Evolutionary conservation across 2,113 vertebrate species (phyloP).

Genomic region (Hymenochirus boettgeri): DNA sequence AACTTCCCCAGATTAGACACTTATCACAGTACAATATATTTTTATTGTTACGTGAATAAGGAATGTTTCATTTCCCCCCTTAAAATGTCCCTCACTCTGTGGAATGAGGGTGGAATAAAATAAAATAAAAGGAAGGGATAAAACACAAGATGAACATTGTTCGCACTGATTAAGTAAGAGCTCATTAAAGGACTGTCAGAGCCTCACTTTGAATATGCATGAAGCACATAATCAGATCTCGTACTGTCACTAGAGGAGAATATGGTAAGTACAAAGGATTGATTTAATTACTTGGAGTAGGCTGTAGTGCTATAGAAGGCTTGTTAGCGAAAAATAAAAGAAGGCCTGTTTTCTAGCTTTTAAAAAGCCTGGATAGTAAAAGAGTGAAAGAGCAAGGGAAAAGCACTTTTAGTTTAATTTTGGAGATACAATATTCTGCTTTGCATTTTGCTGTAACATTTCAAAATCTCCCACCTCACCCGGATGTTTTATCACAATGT

Average conservation of each 20-base stretch:
- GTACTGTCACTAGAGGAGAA: conserved; percentile 82
- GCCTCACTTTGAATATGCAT: conserved; percentile 93
- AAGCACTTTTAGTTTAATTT: conserved; percentile 78
- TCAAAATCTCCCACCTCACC: too few relatives aligned
- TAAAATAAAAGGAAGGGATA: conserved; percentile 52
- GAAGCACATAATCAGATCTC: conserved; percentile 92
- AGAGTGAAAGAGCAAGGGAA: conserved; percentile 45
- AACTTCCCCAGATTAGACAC: conserved; percentile 86
- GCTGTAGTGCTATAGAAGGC: conserved; percentile 81
- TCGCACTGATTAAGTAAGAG: conserved; percentile 95
- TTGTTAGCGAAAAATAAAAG: conserved; percentile 82
- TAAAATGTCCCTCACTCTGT: conserved; percentile 78
- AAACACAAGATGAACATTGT: conserved; percentile 97
- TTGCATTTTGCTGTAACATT: too few relatives aligned
- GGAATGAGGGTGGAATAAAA: conserved; percentile 49
- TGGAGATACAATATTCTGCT: too few relatives aligned
- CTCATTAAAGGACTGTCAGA: conserved; percentile 96
- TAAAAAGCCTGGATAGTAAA: conserved; percentile 13
- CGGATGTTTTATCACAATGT: too few relatives aligned
- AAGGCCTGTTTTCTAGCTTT: conserved; percentile 80
- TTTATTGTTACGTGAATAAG: conserved; percentile 73
- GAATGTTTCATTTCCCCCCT: conserved; percentile 74
- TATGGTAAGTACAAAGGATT: conserved; percentile 89
- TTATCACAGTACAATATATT: conserved; percentile 88
- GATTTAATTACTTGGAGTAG: conserved; percentile 98